Base-by-base conservation (phyloP, 2,113 vertebrate genomes). In the Pangasianodon hypophthalmus region DNA sequence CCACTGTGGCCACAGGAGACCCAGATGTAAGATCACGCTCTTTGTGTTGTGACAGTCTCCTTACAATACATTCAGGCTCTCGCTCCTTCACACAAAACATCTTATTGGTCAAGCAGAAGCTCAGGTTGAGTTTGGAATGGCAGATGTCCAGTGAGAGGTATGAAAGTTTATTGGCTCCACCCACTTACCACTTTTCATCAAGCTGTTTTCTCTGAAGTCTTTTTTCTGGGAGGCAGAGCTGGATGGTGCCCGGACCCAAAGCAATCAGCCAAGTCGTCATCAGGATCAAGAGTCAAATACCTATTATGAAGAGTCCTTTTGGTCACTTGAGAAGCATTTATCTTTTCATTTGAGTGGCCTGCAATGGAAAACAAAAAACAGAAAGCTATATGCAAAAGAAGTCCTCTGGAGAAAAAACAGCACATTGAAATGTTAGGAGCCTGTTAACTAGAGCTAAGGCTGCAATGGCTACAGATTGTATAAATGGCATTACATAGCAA, bases 201-300 rank as follows among this genome's bases (percentile, higher is more conserved):
- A 93, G 71, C 98, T 50, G 0, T 97, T 96, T 86, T 99, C 97
- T 0, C 96, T 95, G 89, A 97, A 98, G 91, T 98, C 98, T 82
- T 95, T 95, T 96, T 77, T 97, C 96, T 0, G 98, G 97, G 24
- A 95, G 82, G 89, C 98, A 99, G 14, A 97, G 91, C 2, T 96
- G 96, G 84, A 96, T 91, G 85, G 95, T 94, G 18, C 84, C 0
- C 0, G 58, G 85, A 60, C 94, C 90, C 54, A 97, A 96, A 2
- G 56, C 48, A 0, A 96, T n/a, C n/a, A n/a, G 96, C 96, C 0
- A 98, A 37, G 89, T 99, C 92, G 0, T 98, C 95, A 41, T 97
- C 96, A 0, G 93, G 95, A 41, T 19, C 71, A 0, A 93, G 95
- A 0, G 62, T 46, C 1, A 56, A 52, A 0, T 97, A 97, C 0